Percentiles rank a stretch among this genome's conserved stretches.
Evolutionary conservation across 53 echinoderm and acorn worm species (phyloP).

Genomic region (Pentamera pediparva): DNA sequence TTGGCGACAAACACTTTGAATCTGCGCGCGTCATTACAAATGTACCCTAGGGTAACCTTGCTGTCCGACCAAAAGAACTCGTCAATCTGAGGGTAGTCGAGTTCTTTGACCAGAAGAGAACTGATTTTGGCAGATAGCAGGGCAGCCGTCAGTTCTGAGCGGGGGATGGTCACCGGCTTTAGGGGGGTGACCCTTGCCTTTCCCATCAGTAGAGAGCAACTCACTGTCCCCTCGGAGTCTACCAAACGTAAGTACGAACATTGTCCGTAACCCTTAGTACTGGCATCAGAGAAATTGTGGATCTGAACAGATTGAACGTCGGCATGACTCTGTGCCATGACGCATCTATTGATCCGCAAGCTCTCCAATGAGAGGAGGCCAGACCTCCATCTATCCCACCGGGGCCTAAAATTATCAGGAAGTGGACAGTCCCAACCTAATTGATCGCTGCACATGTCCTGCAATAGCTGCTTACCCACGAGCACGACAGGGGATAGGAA

Average conservation of each 20-base stretch:
- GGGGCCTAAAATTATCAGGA: slow-evolving; percentile 37
- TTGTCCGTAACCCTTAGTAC: slow-evolving; percentile 42
- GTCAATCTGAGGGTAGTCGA: slow-evolving; percentile 33
- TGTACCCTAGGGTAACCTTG: slow-evolving; percentile 36
- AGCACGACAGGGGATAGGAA: slow-evolving; percentile 58
- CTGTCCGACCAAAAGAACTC: slow-evolving; percentile 48
- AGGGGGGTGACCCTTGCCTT: slow-evolving; percentile 47
- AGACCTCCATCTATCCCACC: slow-evolving; percentile 51
- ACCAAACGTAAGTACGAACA: slow-evolving; percentile 38
- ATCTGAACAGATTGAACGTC: slow-evolving; percentile 20
- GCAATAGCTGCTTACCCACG: slow-evolving; percentile 53
- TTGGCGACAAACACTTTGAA: slow-evolving; percentile 47
- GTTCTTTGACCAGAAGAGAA: slow-evolving; percentile 11
- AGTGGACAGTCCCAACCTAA: slow-evolving; percentile 58
- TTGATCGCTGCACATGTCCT: slow-evolving; percentile 50
- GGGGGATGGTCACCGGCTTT: neutral
- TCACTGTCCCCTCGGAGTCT: slow-evolving; percentile 21
- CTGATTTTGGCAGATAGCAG: neutral
- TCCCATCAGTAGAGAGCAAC: slow-evolving; percentile 31
- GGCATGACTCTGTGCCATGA: slow-evolving; percentile 33
- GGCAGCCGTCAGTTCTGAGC: slow-evolving; percentile 2
- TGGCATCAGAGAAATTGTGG: slow-evolving; percentile 35
- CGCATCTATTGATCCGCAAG: slow-evolving; percentile 33
- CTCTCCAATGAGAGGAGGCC: slow-evolving; percentile 30
- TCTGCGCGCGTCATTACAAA: slow-evolving; percentile 31